Evolutionary conservation across 2,888 invertebrate species (phyloP), one percentile per base, ranked within the genome.

Genomic region (Apantesis nais): DNA sequence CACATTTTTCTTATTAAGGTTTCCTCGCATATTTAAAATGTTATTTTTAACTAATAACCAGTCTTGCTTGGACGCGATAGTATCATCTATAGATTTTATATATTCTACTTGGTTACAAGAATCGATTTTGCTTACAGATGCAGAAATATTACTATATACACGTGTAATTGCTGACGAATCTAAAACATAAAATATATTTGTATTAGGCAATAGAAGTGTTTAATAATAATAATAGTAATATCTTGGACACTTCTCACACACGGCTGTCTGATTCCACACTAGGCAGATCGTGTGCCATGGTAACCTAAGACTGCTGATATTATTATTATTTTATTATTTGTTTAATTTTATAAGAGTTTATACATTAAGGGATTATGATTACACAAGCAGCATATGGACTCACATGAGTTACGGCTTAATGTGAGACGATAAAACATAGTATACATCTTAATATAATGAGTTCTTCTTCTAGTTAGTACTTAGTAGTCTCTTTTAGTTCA

Each of bases 1-100:
- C 48, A 97, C 90, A 85, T 96, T 97, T 60, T 92, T 90, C 60
- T 89, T 75, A 64, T 90, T 95, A 22, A 95, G 80, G 48, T 83
- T 83, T n/a, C 92, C 92, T 62, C 79, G 83, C 74, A 87, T 88
- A 1, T 88, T 84, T 25, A 96, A 80, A 62, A 95, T 79, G 74
- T 92, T 86, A 48, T 89, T 83, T 85, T 95, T 95, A 29, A 96
- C 77, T 61, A 78, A 67, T 7, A 81, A 71, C 95, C 96, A 96
- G 72, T 93, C 92, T 81, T 80, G 72, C 22, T 77, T 74, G 48
- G 22, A 29, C 52, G 34, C 52, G 22, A 80, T 82, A n/a, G 77
- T 84, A 62, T 85, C 82, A 66, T 86, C 61, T 19, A 83, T 82
- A 25, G 88, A 82, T 74, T 87, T 89, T 19, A 94, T 69, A 73